Base-by-base conservation (phyloP, 2,797 vertebrate genomes). In the Varecia variegata region DNA sequence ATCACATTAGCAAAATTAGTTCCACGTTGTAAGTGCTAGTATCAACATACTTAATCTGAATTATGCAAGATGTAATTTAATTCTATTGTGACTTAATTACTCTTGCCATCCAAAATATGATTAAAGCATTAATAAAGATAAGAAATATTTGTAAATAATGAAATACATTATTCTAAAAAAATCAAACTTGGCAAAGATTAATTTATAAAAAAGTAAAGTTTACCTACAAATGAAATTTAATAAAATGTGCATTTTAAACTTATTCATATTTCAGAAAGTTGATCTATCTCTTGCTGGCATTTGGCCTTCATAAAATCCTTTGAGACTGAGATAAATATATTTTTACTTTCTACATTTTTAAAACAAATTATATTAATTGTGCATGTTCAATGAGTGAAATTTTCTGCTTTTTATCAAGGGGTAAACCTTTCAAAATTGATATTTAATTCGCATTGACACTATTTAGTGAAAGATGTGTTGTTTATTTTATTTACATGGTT, bases 191-290 rank as follows among this genome's bases (percentile, higher is more conserved):
- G 32, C 5, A 80, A 91, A 95, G 50, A 88, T 25, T 7, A 85
- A 0, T 97, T 95, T 50, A 68, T 68, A 62, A 82, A 93, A 89
- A 93, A 89, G 62, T 74, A 65, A 96, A 68, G 25, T 80, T 93
- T 71, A 92, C 43, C 93, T 94, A 67, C 40, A 92, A 94, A 76
- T 88, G 62, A 79, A 93, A 96, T 76, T 68, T 77, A 92, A 88
- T 70, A 92, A 90, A 84, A 90, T 56, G 35, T 87, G 4, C 87
- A 77, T 94, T 79, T 95, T 92, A 88, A 94, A 77, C 6, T 23
- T 76, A 70, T 93, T 88, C 38, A 60, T 67, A 84, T 90, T 92
- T 96, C 74, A 94, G 85, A 96, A 97, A 83, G 91, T 92, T 25
- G 32, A 52, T 65, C 20, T 54, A 68, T 13, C 20, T 89, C 47